Evolutionary conservation across 2,888 invertebrate species (phyloP), one percentile per base, ranked within the genome.

Genomic region (Acleris holmiana): DNA sequence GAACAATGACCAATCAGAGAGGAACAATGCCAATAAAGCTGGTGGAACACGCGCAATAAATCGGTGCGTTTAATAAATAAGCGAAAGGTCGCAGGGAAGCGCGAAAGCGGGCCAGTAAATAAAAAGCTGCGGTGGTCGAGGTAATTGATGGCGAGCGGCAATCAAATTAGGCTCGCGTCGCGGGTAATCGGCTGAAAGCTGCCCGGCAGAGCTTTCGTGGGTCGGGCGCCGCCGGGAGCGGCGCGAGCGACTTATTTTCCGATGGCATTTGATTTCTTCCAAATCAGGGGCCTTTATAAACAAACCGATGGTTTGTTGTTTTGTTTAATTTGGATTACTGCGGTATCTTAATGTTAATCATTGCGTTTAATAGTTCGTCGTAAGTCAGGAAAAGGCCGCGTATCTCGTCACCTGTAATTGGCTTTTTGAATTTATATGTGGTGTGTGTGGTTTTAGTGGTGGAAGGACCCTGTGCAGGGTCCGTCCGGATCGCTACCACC

Each of bases 171-270:
- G 85, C 83, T 82, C 83, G 84, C 85, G 86, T 86, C 88, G 85
- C 83, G 85, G 82, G 85, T 90, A 89, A 91, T 90, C 90, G 88
- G 83, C 88, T 88, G 88, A 89, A 88, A 88, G 89, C 89, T 86
- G 86, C 80, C 86, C 84, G 86, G 83, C 84, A 83, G 78, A 79
- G 85, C 85, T 86, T 86, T 85, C 85, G 85, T 84, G 84, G 81
- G 80, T 76, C 81, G 81, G 69, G 73, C 67, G 75, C 71, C 76
- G 69, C 66, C 67, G 70, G 61, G 53, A 21, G 66, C 40, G 67
- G 44, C 55, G 69, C 66, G 65, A 57, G 62, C 57, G 44, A 15
- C 17, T 62, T 62, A 49, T 56, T 62, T 62, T 40, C 40, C 50
- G 46, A 49, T 41, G 10, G 21, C 25, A 49, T 49, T 49, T 59